Evolutionary conservation across 2,113 vertebrate species (phyloP).

Genomic region (Hippoglossus stenolepis): DNA sequence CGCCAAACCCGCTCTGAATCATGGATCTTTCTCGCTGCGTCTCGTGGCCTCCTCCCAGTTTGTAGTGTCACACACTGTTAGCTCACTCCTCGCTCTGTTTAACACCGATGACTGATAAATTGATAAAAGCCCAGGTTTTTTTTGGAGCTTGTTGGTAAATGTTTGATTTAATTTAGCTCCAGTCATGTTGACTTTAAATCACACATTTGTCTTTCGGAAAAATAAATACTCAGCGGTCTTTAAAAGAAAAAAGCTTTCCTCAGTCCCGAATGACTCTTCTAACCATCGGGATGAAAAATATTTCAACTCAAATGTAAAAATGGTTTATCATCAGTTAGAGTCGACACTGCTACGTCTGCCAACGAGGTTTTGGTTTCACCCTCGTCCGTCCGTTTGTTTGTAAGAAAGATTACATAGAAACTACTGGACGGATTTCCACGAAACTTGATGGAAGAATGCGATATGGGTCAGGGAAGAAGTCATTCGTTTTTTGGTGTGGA

Average conservation of each 20-base stretch:
- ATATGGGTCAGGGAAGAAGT: too few species aligned
- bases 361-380: neutral
- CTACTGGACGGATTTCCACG: neutral
- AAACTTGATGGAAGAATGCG: neutral
- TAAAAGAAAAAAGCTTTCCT: too few species aligned
- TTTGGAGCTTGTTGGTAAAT: too few species aligned
- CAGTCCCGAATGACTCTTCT: too few species aligned
- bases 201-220: neutral
- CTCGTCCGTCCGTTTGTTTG: neutral
- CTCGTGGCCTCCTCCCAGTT: slow-evolving; percentile 23
- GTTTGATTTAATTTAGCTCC: too few species aligned
- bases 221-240: neutral
- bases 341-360: too few species aligned
- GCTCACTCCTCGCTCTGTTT: slow-evolving; percentile 17
- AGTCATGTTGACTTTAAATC: too few species aligned
- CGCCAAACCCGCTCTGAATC: slow-evolving; percentile 39
- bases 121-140: neutral
- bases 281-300: neutral
- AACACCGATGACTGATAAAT: slow-evolving; percentile 11
- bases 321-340: neutral
- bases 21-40: slow-evolving; percentile 12
- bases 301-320: neutral
- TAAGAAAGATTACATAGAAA: neutral
- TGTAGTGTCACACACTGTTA: slow-evolving; percentile 27
- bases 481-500: too few species aligned